These are phyloP conservation scores for Tipula vernalis DNA, from an alignment of 2,888 invertebrate genomes.

Conservation along the genomic window DNA sequence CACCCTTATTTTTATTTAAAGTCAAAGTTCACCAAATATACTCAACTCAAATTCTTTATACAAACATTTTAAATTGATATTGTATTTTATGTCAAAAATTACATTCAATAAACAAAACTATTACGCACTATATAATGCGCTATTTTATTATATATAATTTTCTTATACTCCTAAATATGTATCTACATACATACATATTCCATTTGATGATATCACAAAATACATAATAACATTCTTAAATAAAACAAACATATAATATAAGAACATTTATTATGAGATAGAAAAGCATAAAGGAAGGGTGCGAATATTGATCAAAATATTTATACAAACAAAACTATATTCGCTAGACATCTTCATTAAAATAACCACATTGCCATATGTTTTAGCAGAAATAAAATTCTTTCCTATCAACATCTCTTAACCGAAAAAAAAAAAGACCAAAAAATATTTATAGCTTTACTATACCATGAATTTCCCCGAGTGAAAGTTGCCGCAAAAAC, in stretches of 20 bases:
- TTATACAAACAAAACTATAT: neutral
- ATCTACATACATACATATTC: neutral
- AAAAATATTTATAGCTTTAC: neutral
- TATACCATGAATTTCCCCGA: neutral
- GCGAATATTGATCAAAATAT: neutral
- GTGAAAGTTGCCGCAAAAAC: neutral
- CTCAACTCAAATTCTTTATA: neutral
- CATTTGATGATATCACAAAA: constrained; percentile 4
- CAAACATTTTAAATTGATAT: neutral
- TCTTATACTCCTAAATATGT: neutral
- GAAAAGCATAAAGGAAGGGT: neutral
- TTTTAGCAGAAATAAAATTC: neutral
- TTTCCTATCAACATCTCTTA: neutral
- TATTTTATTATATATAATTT: neutral
- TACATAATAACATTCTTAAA: neutral
- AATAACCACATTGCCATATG: neutral
- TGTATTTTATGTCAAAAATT: neutral
- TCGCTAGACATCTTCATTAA: constrained; percentile 4
- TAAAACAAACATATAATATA: neutral
- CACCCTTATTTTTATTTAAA: neutral
- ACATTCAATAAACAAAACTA: neutral
- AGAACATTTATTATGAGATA: neutral
- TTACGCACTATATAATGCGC: neutral
- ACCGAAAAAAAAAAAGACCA: neutral
- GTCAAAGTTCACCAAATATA: neutral